A percentile compares a stretch with the other conserved stretches of the same genome.
Conservation (phyloP, 1,140 invertebrate genomes). For the Caenorhabditis remanei region DNA sequence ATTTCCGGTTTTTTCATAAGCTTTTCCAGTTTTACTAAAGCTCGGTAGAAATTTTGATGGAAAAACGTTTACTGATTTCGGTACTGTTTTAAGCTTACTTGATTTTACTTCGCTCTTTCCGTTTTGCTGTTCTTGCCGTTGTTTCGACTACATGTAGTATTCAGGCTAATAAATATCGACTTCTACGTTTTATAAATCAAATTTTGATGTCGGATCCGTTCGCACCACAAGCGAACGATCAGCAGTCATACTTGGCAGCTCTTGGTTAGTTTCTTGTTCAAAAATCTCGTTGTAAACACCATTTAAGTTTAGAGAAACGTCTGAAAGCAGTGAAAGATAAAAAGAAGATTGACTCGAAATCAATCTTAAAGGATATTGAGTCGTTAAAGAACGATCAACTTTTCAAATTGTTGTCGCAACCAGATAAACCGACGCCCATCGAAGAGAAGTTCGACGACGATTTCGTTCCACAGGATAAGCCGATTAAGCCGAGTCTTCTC, state of each 20-base stretch:
- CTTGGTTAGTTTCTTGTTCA: background rate
- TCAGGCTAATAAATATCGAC: background rate
- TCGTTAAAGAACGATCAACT: constrained; percentile 38
- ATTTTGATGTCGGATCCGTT: constrained; percentile 52
- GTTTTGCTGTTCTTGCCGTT: background rate
- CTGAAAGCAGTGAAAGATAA: constrained; percentile 46
- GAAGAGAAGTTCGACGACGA: constrained; percentile 56
- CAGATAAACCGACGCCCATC: background rate
- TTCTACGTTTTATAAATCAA: background rate
- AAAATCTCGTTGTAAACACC: background rate
- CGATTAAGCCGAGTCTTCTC: constrained; percentile 38
- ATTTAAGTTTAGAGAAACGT: constrained; percentile 14
- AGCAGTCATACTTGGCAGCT: constrained; percentile 30
- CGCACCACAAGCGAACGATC: constrained; percentile 33
- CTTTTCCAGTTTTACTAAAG: no score
- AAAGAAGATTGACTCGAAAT: constrained; percentile 20
- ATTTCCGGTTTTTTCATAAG: no score
- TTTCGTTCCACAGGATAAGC: constrained; percentile 33
- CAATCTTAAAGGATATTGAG: constrained; percentile 31
- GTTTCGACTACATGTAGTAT: background rate
- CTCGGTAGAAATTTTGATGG: no score
- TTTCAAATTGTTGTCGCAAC: constrained; percentile 4
- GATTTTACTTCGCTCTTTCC: background rate
- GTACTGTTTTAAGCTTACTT: no score
- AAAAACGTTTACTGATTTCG: no score